Evolutionary conservation across 2,888 invertebrate species (phyloP).

Genomic region (Phyto melanocephala): DNA sequence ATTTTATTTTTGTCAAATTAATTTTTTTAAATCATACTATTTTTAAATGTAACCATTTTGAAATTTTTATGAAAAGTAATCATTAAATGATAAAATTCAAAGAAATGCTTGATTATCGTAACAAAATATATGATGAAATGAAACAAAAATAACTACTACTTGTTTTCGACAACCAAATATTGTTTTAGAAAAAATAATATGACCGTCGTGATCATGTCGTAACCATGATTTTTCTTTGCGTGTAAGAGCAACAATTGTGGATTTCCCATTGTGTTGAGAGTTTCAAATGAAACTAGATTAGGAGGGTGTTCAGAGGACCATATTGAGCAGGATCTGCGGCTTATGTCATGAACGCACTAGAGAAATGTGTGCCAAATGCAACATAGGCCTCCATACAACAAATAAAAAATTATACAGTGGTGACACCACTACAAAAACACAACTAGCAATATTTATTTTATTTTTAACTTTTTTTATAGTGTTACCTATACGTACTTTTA

Average conservation of each 20-base stretch:
- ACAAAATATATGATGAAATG: too few species aligned
- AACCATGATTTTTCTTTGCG: too few species aligned
- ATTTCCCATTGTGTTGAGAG: not conserved
- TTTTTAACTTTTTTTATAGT: not conserved
- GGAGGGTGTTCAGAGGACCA: not conserved
- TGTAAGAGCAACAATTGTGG: not conserved
- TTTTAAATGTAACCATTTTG: too few species aligned
- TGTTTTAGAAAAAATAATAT: too few species aligned
- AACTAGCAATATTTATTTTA: not conserved
- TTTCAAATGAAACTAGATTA: not conserved
- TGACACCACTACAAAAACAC: not conserved
- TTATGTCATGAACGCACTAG: not conserved
- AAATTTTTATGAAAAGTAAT: too few species aligned
- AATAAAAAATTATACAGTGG: not conserved
- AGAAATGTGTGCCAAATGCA: conserved; percentile 5
- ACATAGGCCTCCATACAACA: conserved; percentile 7
- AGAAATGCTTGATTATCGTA: too few species aligned
- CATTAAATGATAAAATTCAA: too few species aligned
- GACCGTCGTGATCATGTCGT: too few species aligned
- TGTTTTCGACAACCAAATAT: too few species aligned
- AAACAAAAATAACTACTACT: too few species aligned
- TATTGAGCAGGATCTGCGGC: not conserved
- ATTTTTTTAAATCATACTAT: too few species aligned
- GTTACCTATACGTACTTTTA: not conserved
- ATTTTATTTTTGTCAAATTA: too few species aligned